Base-by-base conservation (phyloP, 2,797 vertebrate species). In the Mus caroli region DNA sequence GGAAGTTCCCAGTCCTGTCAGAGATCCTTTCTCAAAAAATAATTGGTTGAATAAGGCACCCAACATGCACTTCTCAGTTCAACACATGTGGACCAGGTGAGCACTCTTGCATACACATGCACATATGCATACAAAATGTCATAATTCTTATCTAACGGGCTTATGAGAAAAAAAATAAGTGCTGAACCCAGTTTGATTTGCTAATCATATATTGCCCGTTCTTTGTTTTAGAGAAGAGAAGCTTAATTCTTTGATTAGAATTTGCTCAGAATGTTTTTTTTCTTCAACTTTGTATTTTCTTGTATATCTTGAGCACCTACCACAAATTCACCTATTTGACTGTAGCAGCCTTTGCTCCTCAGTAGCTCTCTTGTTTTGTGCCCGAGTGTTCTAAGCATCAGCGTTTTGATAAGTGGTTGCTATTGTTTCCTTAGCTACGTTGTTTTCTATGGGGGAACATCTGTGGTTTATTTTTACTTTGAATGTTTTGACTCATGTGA, bases 281-380 rank as follows among this genome's bases (percentile, higher is more conserved):
- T n/a, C 46, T 28, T 88, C 78, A 83, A 46, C 73, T 84, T 71
- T 19, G 15, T 10, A 86, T 92, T 87, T 92, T 46, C n/a, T 93
- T 67, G 28, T 40, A 22, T 69, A 75, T 90, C 92, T 92, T 76
- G 85, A 64, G 50, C 85, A 13, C 37, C 7, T 10, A n/a, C 64
- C 50, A 56, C 67, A 37, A 12, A 54, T 73, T 86, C 31, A 37
- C n/a, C n/a, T 88, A 5, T 69, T n/a, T 69, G 20, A 69, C n/a
- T 9, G 1, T 40, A 52, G 14, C 43, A 24, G 31, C 19, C 62
- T 52, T 86, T 69, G 62, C 3, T 86, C 31, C 52, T 31, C 6
- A 9, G 19, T 24, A 52, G 8, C 28, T 62, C 37, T 50, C 50
- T 50, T 86, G 46, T 52, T 50, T 69, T n/a, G 31, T 69, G 12